phyloP scores from a whole-genome alignment of 2,888 invertebrate species.

The Aspidiotus rigidus region DNA sequence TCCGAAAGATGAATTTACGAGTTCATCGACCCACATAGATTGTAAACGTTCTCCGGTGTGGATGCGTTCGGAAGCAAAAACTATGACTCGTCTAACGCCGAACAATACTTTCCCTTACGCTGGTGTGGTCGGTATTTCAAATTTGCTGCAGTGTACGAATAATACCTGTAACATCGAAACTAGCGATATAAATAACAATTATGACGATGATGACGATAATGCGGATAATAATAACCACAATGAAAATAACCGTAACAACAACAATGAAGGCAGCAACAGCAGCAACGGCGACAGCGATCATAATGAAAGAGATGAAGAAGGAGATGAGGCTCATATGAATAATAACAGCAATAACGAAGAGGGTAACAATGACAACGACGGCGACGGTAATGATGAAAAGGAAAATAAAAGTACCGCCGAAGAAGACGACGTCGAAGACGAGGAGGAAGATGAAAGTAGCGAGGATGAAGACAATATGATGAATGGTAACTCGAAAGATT shows the following conservation, averaged over 20 bases:
- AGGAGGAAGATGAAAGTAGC: constrained; percentile 22
- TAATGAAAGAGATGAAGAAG: background rate
- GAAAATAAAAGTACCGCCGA: constrained; percentile 38
- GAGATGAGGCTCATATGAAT: constrained; percentile 2
- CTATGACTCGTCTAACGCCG: background rate
- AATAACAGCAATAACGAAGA: constrained; percentile 17
- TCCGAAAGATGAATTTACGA: background rate
- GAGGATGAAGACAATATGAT: constrained; percentile 8
- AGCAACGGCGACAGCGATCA: constrained; percentile 4
- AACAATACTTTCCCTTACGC: background rate
- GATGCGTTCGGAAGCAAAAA: background rate
- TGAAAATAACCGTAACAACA: constrained; percentile 9
- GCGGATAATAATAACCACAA: background rate
- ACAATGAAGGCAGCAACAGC: constrained; percentile 4
- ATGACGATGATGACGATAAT: constrained; percentile 8
- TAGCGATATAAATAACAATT: constrained; percentile 11
- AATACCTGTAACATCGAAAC: background rate
- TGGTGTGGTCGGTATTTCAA: background rate
- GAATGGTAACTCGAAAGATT: background rate
- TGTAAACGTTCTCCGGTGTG: background rate
- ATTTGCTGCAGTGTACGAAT: background rate
- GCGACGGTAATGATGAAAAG: constrained; percentile 39
- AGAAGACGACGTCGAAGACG: constrained; percentile 40
- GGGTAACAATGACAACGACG: constrained; percentile 6
- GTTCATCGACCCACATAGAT: constrained; percentile 4